A percentile compares a stretch with the other conserved stretches of the same genome.
These are phyloP conservation scores for Ammodytes marinus DNA, from an alignment of 2,113 vertebrate genomes.

Conservation along the genomic window DNA sequence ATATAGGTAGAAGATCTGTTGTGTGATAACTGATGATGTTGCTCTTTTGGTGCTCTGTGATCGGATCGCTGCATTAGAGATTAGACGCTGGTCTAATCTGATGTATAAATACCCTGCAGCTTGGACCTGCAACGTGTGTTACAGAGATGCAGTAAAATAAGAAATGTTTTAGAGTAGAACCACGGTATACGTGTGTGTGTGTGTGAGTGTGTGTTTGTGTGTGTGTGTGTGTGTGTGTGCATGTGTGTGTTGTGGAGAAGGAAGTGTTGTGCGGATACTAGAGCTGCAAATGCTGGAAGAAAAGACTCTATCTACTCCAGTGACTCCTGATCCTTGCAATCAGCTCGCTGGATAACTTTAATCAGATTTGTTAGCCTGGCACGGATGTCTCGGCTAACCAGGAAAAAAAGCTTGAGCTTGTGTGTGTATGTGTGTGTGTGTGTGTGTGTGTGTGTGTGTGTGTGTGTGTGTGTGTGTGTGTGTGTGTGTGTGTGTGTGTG, in stretches of 20 bases:
- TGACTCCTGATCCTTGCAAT: slow-evolving; percentile 69
- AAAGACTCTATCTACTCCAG: slow-evolving; percentile 50
- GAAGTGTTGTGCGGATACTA: not conserved
- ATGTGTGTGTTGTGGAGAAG: not conserved
- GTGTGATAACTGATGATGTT: slow-evolving; percentile 43
- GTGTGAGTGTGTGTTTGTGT: too few relatives aligned
- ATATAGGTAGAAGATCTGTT: slow-evolving; percentile 15
- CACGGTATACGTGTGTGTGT: not conserved
- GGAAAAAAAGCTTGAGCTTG: slow-evolving; percentile 39
- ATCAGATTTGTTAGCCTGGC: slow-evolving; percentile 81
- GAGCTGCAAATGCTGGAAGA: slow-evolving; percentile 22
- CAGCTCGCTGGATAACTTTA: slow-evolving; percentile 77
- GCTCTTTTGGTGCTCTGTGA: slow-evolving; percentile 22
- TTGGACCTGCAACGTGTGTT: slow-evolving; percentile 19
- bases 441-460: slow-evolving; percentile 29
- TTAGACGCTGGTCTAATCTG: slow-evolving; percentile 67
- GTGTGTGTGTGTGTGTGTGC: too few relatives aligned
- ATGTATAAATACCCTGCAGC: slow-evolving; percentile 58
- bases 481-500: slow-evolving; percentile 28
- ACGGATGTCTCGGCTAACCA: slow-evolving; percentile 65
- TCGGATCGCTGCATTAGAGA: slow-evolving; percentile 54
- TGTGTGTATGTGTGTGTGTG: slow-evolving; percentile 27
- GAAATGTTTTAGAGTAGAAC: not conserved
- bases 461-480: slow-evolving; percentile 28
- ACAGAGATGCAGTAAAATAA: not conserved